A percentile compares a stretch with the other conserved stretches of the same genome.
These are phyloP conservation scores for Listronotus oregonensis DNA, from an alignment of 1,140 invertebrate species.

Conservation along the genomic window DNA sequence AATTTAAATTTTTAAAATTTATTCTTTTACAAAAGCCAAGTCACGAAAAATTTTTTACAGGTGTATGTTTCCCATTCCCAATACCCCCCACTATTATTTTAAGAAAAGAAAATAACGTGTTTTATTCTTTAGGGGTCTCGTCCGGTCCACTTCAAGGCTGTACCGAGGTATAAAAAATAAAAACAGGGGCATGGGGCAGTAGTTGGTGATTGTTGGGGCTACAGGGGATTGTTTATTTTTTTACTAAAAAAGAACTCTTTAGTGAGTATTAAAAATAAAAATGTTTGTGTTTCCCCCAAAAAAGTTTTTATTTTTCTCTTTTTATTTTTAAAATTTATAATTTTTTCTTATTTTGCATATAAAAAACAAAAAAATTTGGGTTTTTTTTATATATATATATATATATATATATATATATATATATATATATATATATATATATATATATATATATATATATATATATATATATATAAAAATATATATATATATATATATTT, in stretches of 20 bases:
- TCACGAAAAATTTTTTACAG: background rate
- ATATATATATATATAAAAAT: too few relatives aligned
- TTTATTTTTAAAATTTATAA: too few relatives aligned
- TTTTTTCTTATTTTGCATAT: too few relatives aligned
- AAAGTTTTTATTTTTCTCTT: background rate
- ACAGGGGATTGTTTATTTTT: conserved; percentile 19
- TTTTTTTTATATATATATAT: too few relatives aligned
- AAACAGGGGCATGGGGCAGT: conserved; percentile 28
- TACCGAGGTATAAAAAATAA: conserved; percentile 28
- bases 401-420: too few relatives aligned
- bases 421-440: too few relatives aligned
- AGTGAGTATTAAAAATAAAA: conserved; percentile 22
- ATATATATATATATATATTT: too few relatives aligned
- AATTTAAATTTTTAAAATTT: too few relatives aligned
- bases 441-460: too few relatives aligned
- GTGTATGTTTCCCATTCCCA: conserved; percentile 9
- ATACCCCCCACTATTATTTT: conserved; percentile 36
- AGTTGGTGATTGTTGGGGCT: conserved; percentile 33
- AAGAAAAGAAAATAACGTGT: conserved; percentile 25
- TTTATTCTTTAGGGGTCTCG: conserved; percentile 29
- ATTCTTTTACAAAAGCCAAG: too few relatives aligned
- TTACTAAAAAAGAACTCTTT: conserved; percentile 33
- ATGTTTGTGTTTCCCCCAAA: background rate
- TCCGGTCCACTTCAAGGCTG: conserved; percentile 34
- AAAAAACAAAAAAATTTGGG: too few relatives aligned